Conservation (phyloP, 2,888 invertebrate species). For the Sarcophaga rosellei region DNA sequence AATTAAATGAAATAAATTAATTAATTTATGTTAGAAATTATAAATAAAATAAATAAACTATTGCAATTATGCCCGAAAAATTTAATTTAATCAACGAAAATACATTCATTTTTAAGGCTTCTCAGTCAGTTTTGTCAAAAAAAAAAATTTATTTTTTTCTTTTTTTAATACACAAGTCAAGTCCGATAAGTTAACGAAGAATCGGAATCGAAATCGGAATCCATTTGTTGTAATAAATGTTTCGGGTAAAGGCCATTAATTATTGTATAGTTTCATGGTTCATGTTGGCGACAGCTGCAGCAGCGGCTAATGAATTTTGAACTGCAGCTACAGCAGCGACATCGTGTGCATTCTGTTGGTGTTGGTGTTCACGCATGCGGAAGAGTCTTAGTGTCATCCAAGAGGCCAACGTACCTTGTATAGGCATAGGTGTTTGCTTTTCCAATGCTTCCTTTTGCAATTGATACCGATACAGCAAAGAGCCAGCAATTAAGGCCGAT, state of each 20-base stretch:
- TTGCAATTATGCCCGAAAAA: slow-evolving; percentile 78
- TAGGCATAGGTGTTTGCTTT: slow-evolving; percentile 83
- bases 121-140: slow-evolving; percentile 51
- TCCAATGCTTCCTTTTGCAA: slow-evolving; percentile 86
- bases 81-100: slow-evolving; percentile 29
- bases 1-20: slow-evolving; percentile 40
- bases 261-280: slow-evolving; percentile 77
- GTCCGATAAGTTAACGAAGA: neutral
- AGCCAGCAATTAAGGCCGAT: slow-evolving; percentile 92
- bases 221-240: slow-evolving; percentile 8
- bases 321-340: slow-evolving; percentile 70
- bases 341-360: slow-evolving; percentile 73
- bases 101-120: slow-evolving; percentile 30
- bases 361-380: slow-evolving; percentile 81
- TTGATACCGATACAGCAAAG: slow-evolving; percentile 89
- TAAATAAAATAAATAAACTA: slow-evolving; percentile 69
- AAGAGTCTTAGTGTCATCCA: slow-evolving; percentile 88
- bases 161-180: too few species aligned
- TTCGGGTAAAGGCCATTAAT: slow-evolving; percentile 15
- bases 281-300: slow-evolving; percentile 68
- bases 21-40: slow-evolving; percentile 20
- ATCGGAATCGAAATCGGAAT: slow-evolving; percentile 12
- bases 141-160: neutral
- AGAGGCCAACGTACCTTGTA: slow-evolving; percentile 86
- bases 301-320: slow-evolving; percentile 68